Percentiles rank a stretch among this genome's conserved stretches.
Evolutionary conservation across 2,113 vertebrate species (phyloP).

Genomic region (Myotis yumanensis): DNA sequence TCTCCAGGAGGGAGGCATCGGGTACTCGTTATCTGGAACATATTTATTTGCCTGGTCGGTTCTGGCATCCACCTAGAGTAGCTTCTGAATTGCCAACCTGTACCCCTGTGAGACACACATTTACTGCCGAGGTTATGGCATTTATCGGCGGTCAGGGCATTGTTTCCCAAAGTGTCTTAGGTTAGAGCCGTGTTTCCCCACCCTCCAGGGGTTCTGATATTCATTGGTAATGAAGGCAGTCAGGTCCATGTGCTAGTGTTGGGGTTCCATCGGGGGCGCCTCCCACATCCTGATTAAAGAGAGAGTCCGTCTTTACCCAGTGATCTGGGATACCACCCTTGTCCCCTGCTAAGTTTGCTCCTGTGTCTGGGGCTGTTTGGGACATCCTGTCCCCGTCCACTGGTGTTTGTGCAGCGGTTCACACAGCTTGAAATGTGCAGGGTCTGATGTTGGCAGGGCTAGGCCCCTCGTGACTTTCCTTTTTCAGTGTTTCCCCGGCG

Average conservation of each 20-base stretch:
- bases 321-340: background rate
- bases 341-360: no score
- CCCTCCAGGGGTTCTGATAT: fast-evolving
- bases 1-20: no score
- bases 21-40: background rate
- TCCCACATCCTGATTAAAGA: background rate
- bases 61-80: background rate
- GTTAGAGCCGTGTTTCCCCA: no score
- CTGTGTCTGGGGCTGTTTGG: fast-evolving
- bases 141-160: background rate
- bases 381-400: fast-evolving
- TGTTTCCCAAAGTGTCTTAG: background rate
- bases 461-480: background rate
- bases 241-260: background rate
- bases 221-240: fast-evolving
- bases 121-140: fast-evolving
- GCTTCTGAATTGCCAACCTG: background rate
- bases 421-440: fast-evolving
- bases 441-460: background rate
- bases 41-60: background rate
- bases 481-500: background rate
- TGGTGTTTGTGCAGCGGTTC: fast-evolving
- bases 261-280: background rate
- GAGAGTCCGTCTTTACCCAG: background rate
- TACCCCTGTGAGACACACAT: background rate